These are phyloP conservation scores for Paramuricea clavata DNA, from an alignment of 92 coral and sea anemone species.

Conservation along the genomic window DNA sequence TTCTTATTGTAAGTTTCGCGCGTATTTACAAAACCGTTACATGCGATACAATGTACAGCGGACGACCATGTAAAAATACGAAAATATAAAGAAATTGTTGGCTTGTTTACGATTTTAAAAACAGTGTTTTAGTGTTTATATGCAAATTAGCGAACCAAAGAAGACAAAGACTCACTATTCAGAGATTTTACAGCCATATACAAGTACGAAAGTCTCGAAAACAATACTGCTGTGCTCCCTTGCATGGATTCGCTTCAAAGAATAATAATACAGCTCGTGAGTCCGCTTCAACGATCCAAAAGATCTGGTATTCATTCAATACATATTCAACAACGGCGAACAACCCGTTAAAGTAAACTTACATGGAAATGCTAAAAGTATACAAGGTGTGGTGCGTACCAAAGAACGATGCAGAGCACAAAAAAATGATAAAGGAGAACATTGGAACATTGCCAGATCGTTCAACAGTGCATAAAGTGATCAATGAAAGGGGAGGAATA, in stretches of 20 bases:
- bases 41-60: too few species aligned
- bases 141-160: too few species aligned
- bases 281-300: constrained; percentile 39
- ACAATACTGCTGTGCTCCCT: too few species aligned
- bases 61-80: too few species aligned
- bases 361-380: constrained; percentile 64
- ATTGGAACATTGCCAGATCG: constrained; percentile 48
- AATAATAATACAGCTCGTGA: constrained; percentile 45
- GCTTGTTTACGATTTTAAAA: too few species aligned
- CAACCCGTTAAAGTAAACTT: constrained; percentile 45
- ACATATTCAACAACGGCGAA: constrained; percentile 65
- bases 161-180: too few species aligned
- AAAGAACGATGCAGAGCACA: constrained; percentile 64
- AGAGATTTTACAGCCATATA: too few species aligned
- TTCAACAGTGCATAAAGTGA: constrained; percentile 41
- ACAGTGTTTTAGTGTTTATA: too few species aligned
- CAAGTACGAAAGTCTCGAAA: too few species aligned
- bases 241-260: constrained; percentile 60
- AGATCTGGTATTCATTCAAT: constrained; percentile 58
- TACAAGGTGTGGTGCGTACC: constrained; percentile 12
- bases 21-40: too few species aligned
- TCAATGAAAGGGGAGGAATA: constrained; percentile 60
- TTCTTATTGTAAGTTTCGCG: too few species aligned
- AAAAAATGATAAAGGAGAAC: constrained; percentile 46
- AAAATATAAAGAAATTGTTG: too few species aligned